Percentiles rank a stretch among this genome's conserved stretches.
Evolutionary conservation across 1,140 invertebrate species (phyloP).

Genomic region (Hirudo medicinalis): DNA sequence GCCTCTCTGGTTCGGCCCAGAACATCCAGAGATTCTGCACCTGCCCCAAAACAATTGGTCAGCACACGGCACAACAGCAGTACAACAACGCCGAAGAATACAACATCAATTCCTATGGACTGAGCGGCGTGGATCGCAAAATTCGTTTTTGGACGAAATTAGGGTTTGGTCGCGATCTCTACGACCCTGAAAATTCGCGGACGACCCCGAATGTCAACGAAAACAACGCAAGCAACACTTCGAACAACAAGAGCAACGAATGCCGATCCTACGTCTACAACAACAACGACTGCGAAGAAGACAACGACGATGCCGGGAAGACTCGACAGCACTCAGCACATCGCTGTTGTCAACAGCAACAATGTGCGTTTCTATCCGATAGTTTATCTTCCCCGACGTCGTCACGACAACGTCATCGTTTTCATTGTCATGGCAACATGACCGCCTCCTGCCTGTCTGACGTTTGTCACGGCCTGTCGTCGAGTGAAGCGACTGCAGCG

Average conservation of each 20-base stretch:
- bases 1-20: too few relatives aligned
- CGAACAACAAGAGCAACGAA: neutral
- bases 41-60: too few relatives aligned
- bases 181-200: neutral
- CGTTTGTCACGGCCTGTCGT: too few relatives aligned
- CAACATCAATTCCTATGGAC: neutral
- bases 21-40: too few relatives aligned
- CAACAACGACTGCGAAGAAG: neutral
- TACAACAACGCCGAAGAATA: slow-evolving; percentile 1
- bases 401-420: too few relatives aligned
- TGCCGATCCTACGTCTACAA: neutral
- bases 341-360: neutral
- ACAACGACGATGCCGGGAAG: neutral
- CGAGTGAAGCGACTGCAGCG: too few relatives aligned
- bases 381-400: too few relatives aligned
- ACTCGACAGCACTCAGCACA: neutral
- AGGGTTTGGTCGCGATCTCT: neutral
- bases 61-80: too few relatives aligned
- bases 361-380: neutral
- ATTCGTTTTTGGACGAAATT: neutral
- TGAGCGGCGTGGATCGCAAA: neutral
- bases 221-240: neutral
- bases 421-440: too few relatives aligned
- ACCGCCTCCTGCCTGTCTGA: too few relatives aligned
- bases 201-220: neutral